These are phyloP conservation scores for Axea sp. DNA, from an alignment of 2,888 invertebrate species.

Conservation along the genomic window DNA sequence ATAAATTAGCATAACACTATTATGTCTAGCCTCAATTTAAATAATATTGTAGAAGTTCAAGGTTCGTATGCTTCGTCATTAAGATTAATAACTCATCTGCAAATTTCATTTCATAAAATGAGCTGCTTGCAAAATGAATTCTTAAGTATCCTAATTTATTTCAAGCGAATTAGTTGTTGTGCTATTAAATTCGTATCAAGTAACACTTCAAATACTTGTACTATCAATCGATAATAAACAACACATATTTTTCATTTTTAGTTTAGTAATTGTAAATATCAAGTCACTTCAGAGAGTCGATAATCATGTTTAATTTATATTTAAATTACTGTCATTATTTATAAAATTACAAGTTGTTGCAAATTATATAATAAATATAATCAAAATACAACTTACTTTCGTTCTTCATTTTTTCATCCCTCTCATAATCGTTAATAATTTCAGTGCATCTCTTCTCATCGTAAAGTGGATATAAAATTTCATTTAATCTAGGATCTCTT, in stretches of 20 bases:
- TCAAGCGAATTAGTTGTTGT: slow-evolving; percentile 32
- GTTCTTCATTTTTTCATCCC: slow-evolving; percentile 79
- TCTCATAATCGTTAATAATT: slow-evolving; percentile 95
- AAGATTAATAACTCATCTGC: slow-evolving; percentile 36
- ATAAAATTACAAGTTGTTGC: no score
- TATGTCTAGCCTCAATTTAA: slow-evolving; percentile 1
- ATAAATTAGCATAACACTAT: background rate
- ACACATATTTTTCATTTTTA: slow-evolving; percentile 1
- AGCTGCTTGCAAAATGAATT: slow-evolving; percentile 26
- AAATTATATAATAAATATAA: no score
- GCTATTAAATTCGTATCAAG: slow-evolving; percentile 40
- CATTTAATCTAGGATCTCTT: slow-evolving; percentile 98
- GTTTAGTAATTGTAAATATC: slow-evolving; percentile 18
- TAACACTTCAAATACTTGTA: background rate
- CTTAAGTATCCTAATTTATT: slow-evolving; percentile 34
- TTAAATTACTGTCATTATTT: no score
- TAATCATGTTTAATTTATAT: background rate
- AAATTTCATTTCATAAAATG: slow-evolving; percentile 26
- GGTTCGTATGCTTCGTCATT: slow-evolving; percentile 16
- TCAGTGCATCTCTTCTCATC: slow-evolving; percentile 95
- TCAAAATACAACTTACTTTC: slow-evolving; percentile 80
- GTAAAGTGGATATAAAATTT: slow-evolving; percentile 98
- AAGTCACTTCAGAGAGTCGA: background rate
- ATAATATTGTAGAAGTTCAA: slow-evolving; percentile 27
- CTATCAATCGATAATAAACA: slow-evolving; percentile 23